Base-by-base conservation (phyloP, 2,113 vertebrate genomes). In the Platysteira castanea region DNA sequence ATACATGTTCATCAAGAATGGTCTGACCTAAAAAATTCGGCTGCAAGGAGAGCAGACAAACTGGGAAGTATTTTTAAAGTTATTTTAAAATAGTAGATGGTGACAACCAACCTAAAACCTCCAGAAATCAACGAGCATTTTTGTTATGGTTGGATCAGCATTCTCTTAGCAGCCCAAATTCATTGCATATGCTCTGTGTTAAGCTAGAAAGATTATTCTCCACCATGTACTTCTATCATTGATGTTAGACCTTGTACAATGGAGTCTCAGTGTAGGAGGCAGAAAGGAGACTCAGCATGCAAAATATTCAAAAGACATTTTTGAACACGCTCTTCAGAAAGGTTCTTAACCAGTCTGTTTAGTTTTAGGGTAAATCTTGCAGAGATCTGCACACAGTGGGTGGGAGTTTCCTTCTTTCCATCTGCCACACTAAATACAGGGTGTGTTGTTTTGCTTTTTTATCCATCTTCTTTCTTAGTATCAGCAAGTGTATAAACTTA, bases 371-470 rank as follows among this genome's bases (percentile, higher is more conserved):
- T 90, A 93, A 93, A 89, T 76, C 77, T 81, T 85, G 61, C 61
- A 90, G 63, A 93, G 82, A 93, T 78, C 91, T 95, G 94, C 61
- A 64, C 71, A n/a, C 50, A 59, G 85, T 83, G 68, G 74, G 85
- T 94, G 63, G 77, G 81, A 95, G 82, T 92, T 96, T 87, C 89
- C 90, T 94, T 93, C 94, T 91, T 94, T 76, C 96, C 87, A 94
- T 84, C 95, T 96, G 94, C 84, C 90, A 95, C 81, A 74, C 71
- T 89, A 84, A 93, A 84, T 75, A 84, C 68, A 77, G 65, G 77
- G 68, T 68, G 59, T 70, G 63, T 73, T 93, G 93, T 54, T 91
- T 88, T 88, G 78, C 35, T 47, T 91, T 94, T 93, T 90, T 86
- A 90, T 68, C 56, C 65, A 90, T 60, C 27, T 86, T 77, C 64